These are phyloP conservation scores for Drosophila ficusphila DNA, from an alignment of 1,140 invertebrate genomes.

Conservation along the genomic window DNA sequence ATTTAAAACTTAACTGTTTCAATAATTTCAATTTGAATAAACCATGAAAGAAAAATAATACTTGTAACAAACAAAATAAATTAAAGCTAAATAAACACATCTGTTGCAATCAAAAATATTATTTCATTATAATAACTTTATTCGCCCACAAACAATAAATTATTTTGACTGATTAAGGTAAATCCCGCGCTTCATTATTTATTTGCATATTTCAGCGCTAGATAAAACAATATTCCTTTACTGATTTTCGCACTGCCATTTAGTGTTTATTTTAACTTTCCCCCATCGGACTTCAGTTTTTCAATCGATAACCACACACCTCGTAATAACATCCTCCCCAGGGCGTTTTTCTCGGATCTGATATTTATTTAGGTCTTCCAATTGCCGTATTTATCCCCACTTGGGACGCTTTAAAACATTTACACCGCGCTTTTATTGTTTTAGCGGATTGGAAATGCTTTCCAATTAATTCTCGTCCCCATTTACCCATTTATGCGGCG, in stretches of 20 bases:
- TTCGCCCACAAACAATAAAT: no score
- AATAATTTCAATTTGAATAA: no score
- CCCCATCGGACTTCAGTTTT: neutral
- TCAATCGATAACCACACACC: neutral
- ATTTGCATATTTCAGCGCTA: neutral
- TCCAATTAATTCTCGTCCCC: constrained; percentile 55
- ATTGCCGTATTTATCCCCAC: constrained; percentile 35
- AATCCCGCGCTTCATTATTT: neutral
- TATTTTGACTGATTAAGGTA: neutral
- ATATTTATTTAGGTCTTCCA: constrained; percentile 43
- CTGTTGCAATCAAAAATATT: no score
- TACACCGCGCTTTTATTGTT: constrained; percentile 43
- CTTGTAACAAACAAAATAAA: no score
- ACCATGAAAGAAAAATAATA: no score
- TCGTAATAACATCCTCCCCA: neutral
- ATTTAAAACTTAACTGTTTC: no score
- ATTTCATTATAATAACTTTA: no score
- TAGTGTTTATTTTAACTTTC: constrained; percentile 6
- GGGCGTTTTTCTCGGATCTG: constrained; percentile 23
- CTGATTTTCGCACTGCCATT: neutral
- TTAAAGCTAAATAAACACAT: no score
- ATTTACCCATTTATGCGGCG: constrained; percentile 22
- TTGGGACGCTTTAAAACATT: constrained; percentile 22
- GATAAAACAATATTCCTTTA: neutral
- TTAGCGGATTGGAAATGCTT: constrained; percentile 42